Percentiles rank a stretch among this genome's conserved stretches.
Conservation (phyloP, 2,888 invertebrate genomes). For the Campopleginae sp. region DNA sequence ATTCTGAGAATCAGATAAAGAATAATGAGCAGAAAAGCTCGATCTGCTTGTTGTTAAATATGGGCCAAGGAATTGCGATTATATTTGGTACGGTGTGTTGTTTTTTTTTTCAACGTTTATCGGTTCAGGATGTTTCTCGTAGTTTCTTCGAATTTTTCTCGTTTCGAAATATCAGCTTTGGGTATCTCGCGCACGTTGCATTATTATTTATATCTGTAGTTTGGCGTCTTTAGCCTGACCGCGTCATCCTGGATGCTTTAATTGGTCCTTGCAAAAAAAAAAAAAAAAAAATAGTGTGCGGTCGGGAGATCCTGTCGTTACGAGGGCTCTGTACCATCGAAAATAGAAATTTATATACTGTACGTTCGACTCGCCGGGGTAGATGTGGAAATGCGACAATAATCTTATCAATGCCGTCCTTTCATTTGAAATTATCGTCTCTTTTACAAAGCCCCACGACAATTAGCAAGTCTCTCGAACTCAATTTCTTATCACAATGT, state of each 20-base stretch:
- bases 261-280: slow-evolving; percentile 57
- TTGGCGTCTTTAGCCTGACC: slow-evolving; percentile 40
- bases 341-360: slow-evolving; percentile 18
- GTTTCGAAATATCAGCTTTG: slow-evolving; percentile 29
- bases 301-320: slow-evolving; percentile 62
- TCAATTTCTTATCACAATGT: neutral
- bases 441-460: slow-evolving; percentile 24
- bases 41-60: neutral
- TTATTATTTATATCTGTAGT: slow-evolving; percentile 40
- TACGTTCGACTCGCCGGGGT: neutral
- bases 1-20: neutral
- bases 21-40: neutral
- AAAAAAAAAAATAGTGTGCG: slow-evolving; percentile 50
- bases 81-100: neutral
- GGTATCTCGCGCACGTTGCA: slow-evolving; percentile 45
- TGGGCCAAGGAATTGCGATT: neutral
- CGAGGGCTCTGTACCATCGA: slow-evolving; percentile 46
- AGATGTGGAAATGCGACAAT: slow-evolving; percentile 9
- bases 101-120: neutral
- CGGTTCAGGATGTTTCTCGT: neutral
- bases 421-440: slow-evolving; percentile 52
- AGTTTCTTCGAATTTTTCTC: slow-evolving; percentile 19
- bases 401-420: slow-evolving; percentile 59
- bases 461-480: slow-evolving; percentile 10
- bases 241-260: slow-evolving; percentile 56